These are phyloP conservation scores for Leptopterna dolabrata DNA, from an alignment of 2,888 invertebrate genomes.

Conservation along the genomic window DNA sequence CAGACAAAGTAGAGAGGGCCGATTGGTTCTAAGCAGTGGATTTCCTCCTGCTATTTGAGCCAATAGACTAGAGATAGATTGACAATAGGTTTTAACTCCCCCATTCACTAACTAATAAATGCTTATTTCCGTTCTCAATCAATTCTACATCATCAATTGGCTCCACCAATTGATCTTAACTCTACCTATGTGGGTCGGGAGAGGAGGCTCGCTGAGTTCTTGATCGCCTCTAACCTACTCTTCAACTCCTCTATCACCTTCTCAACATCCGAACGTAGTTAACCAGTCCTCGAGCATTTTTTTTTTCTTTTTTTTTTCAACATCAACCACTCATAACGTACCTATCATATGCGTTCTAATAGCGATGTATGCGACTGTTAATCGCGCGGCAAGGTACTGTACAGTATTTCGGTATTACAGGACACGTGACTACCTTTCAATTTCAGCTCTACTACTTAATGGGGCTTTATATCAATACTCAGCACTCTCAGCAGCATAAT, in stretches of 20 bases:
- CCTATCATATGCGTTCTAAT: no score
- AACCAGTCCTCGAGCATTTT: no score
- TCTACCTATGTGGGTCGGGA: conserved; percentile 57
- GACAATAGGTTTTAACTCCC: conserved; percentile 63
- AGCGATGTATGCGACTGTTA: no score
- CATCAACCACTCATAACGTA: no score
- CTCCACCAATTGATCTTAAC: conserved; percentile 58
- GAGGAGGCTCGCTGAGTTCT: conserved; percentile 36
- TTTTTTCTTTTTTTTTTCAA: no score
- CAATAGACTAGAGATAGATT: conserved; percentile 62
- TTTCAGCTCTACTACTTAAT: no score
- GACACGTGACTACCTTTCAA: no score
- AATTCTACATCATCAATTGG: conserved; percentile 62
- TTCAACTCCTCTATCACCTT: conserved; percentile 27
- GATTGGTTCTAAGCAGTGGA: conserved; percentile 54
- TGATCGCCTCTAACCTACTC: conserved; percentile 48
- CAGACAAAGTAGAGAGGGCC: neutral
- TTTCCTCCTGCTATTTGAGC: conserved; percentile 53
- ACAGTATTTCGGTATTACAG: no score
- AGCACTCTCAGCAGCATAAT: no score
- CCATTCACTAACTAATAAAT: conserved; percentile 62
- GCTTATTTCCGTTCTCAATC: conserved; percentile 63
- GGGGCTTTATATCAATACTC: no score
- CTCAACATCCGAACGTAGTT: neutral
- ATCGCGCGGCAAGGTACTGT: no score